Conservation (phyloP, 53 echinoderm and acorn worm genomes). For the Zoroaster sp. region DNA sequence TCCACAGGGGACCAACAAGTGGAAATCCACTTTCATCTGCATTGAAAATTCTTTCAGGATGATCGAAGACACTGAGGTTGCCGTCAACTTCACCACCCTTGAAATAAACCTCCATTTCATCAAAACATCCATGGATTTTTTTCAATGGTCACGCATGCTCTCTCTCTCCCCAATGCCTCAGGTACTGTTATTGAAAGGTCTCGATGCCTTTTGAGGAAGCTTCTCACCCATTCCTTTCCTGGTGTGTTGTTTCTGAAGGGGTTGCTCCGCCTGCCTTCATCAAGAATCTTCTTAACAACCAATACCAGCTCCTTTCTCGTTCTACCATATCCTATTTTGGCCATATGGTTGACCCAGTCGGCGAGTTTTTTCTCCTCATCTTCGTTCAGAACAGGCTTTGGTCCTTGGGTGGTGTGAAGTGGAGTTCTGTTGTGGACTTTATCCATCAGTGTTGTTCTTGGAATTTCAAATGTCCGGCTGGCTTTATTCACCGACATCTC, state of each 20-base stretch:
- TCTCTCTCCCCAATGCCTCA: slow-evolving; percentile 46
- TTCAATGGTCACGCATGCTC: slow-evolving; percentile 39
- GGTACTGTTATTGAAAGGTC: slow-evolving; percentile 16
- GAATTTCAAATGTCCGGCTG: background rate
- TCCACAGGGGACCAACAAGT: slow-evolving; percentile 12
- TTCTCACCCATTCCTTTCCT: slow-evolving; percentile 4
- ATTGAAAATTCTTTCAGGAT: slow-evolving; percentile 54
- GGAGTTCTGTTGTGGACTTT: slow-evolving; percentile 37
- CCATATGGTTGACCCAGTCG: slow-evolving; percentile 37
- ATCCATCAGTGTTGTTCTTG: background rate
- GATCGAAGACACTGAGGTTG: background rate
- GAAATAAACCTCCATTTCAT: slow-evolving; percentile 5
- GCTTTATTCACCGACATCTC: background rate
- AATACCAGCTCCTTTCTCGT: slow-evolving; percentile 24
- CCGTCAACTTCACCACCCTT: background rate
- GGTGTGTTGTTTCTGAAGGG: slow-evolving; percentile 54
- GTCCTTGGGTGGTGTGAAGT: slow-evolving; percentile 30
- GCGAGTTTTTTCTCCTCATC: slow-evolving; percentile 34
- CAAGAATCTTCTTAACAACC: slow-evolving; percentile 22
- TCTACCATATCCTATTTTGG: slow-evolving; percentile 42
- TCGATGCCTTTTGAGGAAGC: slow-evolving; percentile 38
- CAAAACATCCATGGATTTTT: slow-evolving; percentile 61
- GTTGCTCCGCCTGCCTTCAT: slow-evolving; percentile 25
- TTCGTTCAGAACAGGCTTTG: slow-evolving; percentile 27
- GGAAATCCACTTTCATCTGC: slow-evolving; percentile 69